These are phyloP conservation scores for Drosophila mercatorum DNA, from an alignment of 2,888 invertebrate species.

Conservation along the genomic window DNA sequence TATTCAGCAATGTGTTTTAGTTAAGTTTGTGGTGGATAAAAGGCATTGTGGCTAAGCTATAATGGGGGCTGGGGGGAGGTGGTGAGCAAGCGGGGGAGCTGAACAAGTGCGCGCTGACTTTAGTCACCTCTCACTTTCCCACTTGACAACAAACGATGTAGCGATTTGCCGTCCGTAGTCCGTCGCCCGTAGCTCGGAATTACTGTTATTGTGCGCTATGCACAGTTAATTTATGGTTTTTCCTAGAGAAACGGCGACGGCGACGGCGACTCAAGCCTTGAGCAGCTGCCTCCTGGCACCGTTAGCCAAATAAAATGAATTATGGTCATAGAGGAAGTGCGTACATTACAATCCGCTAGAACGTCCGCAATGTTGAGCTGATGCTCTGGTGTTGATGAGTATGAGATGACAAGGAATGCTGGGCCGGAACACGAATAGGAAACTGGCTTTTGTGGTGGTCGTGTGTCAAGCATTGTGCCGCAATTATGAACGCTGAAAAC, in stretches of 20 bases:
- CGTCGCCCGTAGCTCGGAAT: constrained; percentile 14
- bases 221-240: constrained; percentile 49
- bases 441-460: constrained; percentile 78
- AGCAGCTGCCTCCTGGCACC: constrained; percentile 50
- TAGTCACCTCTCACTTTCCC: constrained; percentile 27
- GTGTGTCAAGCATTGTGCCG: constrained; percentile 82
- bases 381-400: constrained; percentile 7
- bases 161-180: constrained; percentile 2
- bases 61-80: not conserved
- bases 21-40: constrained; percentile 12
- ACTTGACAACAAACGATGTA: constrained; percentile 1
- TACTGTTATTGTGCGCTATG: constrained; percentile 22
- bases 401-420: constrained; percentile 34
- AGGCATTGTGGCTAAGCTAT: not conserved
- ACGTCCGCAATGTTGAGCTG: constrained; percentile 20
- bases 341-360: constrained; percentile 58
- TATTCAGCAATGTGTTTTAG: constrained; percentile 26
- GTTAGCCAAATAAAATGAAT: constrained; percentile 59
- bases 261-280: constrained; percentile 8
- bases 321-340: constrained; percentile 61
- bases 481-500: constrained; percentile 82
- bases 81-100: constrained; percentile 1
- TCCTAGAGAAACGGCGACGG: not conserved
- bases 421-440: constrained; percentile 66
- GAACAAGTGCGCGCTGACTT: constrained; percentile 53